phyloP scores from a whole-genome alignment of 2,888 invertebrate species.

The Chymomyza caudatula region DNA sequence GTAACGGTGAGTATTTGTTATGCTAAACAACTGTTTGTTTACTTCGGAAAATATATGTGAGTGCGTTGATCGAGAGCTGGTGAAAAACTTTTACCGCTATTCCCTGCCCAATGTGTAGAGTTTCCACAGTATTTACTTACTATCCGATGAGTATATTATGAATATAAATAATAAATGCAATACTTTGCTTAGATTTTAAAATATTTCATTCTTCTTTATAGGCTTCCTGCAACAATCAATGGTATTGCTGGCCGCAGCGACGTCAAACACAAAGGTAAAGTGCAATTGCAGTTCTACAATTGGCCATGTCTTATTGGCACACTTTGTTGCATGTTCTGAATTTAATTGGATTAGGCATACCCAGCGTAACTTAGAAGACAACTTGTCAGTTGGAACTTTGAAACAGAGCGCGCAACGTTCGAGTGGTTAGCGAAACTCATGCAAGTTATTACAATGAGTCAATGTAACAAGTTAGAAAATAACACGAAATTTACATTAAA shows the following conservation, averaged over 20 bases:
- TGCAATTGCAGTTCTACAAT: conserved; percentile 2
- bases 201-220: background rate
- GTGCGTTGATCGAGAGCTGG: background rate
- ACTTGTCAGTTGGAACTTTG: conserved; percentile 33
- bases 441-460: conserved; percentile 32
- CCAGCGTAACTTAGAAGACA: conserved; percentile 10
- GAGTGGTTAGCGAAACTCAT: background rate
- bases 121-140: no score
- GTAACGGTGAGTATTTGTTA: background rate
- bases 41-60: background rate
- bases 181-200: background rate
- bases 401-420: conserved; percentile 31
- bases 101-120: background rate
- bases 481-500: conserved; percentile 51
- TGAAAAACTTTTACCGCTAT: background rate
- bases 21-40: background rate
- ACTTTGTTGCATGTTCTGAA: conserved; percentile 10
- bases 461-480: conserved; percentile 10
- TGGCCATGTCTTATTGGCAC: background rate
- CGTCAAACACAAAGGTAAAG: background rate
- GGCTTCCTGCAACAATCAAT: background rate
- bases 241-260: conserved; percentile 1
- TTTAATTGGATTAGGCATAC: conserved; percentile 60
- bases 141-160: no score
- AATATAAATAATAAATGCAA: background rate